phyloP scores from a whole-genome alignment of 2,113 vertebrate species.

The Quiscalus mexicanus region DNA sequence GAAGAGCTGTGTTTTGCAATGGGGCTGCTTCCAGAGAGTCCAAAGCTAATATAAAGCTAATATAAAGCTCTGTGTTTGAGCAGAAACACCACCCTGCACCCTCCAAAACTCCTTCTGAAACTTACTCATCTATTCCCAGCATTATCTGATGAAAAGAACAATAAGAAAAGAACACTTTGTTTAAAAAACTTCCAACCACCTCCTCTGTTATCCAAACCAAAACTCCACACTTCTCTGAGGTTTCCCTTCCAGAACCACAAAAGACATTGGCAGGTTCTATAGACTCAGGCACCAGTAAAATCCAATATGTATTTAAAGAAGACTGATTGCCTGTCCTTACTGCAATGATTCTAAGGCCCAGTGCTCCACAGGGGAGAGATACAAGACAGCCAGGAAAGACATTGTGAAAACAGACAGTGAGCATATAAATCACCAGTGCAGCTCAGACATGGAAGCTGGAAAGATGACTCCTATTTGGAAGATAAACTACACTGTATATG shows the following conservation, averaged over 20 bases:
- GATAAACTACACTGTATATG: not conserved
- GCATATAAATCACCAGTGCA: slow-evolving; percentile 43
- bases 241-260: slow-evolving; percentile 55
- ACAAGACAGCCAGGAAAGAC: slow-evolving; percentile 57
- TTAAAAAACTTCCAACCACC: not conserved
- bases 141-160: slow-evolving; percentile 49
- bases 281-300: slow-evolving; percentile 36
- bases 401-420: slow-evolving; percentile 8
- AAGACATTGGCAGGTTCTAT: slow-evolving; percentile 2
- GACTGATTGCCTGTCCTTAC: slow-evolving; percentile 47
- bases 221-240: slow-evolving; percentile 31
- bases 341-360: slow-evolving; percentile 40
- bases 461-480: slow-evolving; percentile 37
- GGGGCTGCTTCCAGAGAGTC: not conserved
- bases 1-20: not conserved
- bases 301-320: slow-evolving; percentile 38
- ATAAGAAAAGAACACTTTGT: not conserved
- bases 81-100: not conserved
- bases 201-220: slow-evolving; percentile 17
- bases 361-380: slow-evolving; percentile 42
- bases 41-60: not conserved
- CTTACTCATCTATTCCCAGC: not conserved
- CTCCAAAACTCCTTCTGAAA: slow-evolving; percentile 31
- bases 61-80: not conserved
- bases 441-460: slow-evolving; percentile 19